Base-by-base conservation (phyloP, 2,113 vertebrate genomes). In the Stictonetta naevosa region DNA sequence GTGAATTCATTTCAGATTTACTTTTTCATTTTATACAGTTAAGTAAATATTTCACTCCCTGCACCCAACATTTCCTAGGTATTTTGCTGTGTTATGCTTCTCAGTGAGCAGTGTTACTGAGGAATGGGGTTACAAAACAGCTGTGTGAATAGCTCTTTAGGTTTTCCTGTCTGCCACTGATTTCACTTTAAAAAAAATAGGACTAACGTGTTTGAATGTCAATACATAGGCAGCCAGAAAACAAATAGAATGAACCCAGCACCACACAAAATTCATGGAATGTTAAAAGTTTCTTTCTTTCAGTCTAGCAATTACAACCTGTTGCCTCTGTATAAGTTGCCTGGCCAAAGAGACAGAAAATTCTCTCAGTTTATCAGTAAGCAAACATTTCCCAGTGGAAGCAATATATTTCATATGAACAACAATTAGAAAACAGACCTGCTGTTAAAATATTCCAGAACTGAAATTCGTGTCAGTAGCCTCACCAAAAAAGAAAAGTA, bases 161-260 rank as follows among this genome's bases (percentile, higher is more conserved):
- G 17, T 68, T 83, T 86, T 78, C 19, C 4, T 72, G 34, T 69
- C 63, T 76, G 33, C 7, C 25, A 40, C 21, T 17, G 3, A 31
- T n/a, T 86, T 92, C 33, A 60, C 48, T 12, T 18, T 18, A 44
- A 44, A 44, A 44, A 20, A 22, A 80, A 66, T 7, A 42, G 29
- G 50, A 58, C 33, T 52, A 60, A 63, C 14, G 31, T 6, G 38
- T 52, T 13, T 0, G 0, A 63, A 56, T 31, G 38, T 11, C 46
- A 52, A 44, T 10, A 56, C 48, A 44, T 4, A 10, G 83, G 44
- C 17, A 56, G 28, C 9, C 4, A 28, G 36, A 8, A 75, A 31
- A 17, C 64, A 68, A 73, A 78, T 11, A 59, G 60, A 83, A 86
- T 11, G 55, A 69, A 77, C 17, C 25, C 62, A 79, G 23, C 36